Base-by-base conservation (phyloP, 2,797 vertebrate species). In the Pipistrellus kuhlii region DNA sequence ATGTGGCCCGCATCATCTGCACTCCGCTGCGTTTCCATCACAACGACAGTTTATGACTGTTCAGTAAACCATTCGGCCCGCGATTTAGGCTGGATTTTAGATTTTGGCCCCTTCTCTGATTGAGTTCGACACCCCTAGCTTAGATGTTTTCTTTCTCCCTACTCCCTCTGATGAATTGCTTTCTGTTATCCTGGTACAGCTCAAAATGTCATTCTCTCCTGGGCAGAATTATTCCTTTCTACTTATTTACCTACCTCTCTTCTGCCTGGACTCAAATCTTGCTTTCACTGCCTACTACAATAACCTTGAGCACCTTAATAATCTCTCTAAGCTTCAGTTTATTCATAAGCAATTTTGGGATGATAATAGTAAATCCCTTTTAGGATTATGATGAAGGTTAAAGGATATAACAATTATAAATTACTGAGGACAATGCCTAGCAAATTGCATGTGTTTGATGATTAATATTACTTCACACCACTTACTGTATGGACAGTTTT, bases 261-360 rank as follows among this genome's bases (percentile, higher is more conserved):
- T 93, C 38, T 91, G 17, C 21, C n/a, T 78, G 66, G 46, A 75
- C 68, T 88, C 51, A 48, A 8, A 71, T 86, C n/a, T 87, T 78
- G 18, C 35, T 77, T 86, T 90, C 53, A 77, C 17, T 69, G 51
- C 51, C 51, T 94, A 32, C 23, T 53, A 2, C 4, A 27, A 0
- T 77, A 85, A 88, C n/a, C 5, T 88, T 91, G 30, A 84, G 18
- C 41, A 35, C 5, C 23, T 71, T 86, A 83, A 69, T 88, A 66
- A 87, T 68, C 46, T 91, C 20, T 80, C 30, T 73, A 73, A 57
- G 55, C 44, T 86, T 87, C 17, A 21, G 25, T 85, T 92, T 80
- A n/a, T 85, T 90, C n/a, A 68, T 81, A n/a, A 94, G 38, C 69
- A 93, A 69, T 84, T 78, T 21, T 87, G 35, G 11, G n/a, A 68